Evolutionary conservation across 2,797 vertebrate genomes (phyloP), one percentile per base, ranked within the genome.

Genomic region (Denticeps clupeoides): DNA sequence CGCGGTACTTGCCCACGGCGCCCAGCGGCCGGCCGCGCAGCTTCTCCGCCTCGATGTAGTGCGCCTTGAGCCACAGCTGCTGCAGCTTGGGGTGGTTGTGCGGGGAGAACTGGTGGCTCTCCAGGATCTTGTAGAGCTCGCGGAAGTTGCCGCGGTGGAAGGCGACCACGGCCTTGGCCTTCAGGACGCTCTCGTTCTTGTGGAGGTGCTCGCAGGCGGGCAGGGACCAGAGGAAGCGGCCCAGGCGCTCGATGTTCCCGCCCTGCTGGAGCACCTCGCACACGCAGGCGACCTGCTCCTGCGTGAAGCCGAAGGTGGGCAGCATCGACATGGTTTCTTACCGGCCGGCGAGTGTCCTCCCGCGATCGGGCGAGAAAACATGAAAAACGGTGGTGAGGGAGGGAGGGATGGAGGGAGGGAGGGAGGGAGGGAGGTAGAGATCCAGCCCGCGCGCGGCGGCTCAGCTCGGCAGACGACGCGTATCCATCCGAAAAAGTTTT

Each of bases 281-380:
- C 53, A 95, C 91, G 67, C 93, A 96, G 60, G 93, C 91, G 63
- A 95, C 91, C 88, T 95, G 91, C 77, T 96, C 92, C 78, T 97
- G 93, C 72, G 92, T 97, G 78, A 95, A 97, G 69, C 92, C 92
- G 77, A 97, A 97, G 38, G 93, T 94, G 65, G 92, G 92, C 68
- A 97, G 88, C 91, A 97, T 91, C 71, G 92, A 95, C 92, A 97
- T 95, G 83, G 75, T 86, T 82, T 75, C 80, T 70, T 55, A 49
- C 64, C 70, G 59, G 66, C 33, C 56, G 56, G 45, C 45, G 65
- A 59, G 69, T 64, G 58, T 60, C 53, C 67, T 47, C 61, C 71
- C 65, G n/a, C n/a, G n/a, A n/a, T n/a, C n/a, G n/a, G n/a, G n/a
- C n/a, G n/a, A n/a, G n/a, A n/a, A n/a, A n/a, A n/a, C n/a, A n/a